Evolutionary conservation across 2,113 vertebrate species (phyloP).

Genomic region (Laterallus jamaicensis): DNA sequence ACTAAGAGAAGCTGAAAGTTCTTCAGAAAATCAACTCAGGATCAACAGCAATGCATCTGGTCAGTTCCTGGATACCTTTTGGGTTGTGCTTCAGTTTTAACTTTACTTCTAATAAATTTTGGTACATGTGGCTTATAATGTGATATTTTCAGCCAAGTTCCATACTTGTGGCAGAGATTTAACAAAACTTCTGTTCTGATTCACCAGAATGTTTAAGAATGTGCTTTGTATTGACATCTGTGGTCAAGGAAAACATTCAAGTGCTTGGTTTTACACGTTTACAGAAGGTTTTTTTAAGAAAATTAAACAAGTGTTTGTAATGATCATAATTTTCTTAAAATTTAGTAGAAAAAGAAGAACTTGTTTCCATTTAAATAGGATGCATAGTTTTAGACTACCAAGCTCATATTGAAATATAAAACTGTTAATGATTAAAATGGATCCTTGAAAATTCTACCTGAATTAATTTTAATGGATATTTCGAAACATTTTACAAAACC

Average conservation of each 20-base stretch:
- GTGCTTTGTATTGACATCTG: background rate
- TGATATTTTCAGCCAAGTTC: background rate
- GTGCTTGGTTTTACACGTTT: background rate
- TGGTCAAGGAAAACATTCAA: background rate
- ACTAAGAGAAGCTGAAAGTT: background rate
- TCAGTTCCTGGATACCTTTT: background rate
- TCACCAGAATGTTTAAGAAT: background rate
- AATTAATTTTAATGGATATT: background rate
- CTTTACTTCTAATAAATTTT: background rate
- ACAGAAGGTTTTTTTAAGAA: background rate
- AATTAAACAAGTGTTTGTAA: background rate
- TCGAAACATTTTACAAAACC: background rate
- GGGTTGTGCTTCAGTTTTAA: background rate
- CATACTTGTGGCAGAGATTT: background rate
- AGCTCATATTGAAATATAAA: background rate
- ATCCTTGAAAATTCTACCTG: background rate
- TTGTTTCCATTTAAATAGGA: background rate
- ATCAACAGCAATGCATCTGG: accelerated
- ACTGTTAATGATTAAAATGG: background rate
- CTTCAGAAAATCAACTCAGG: background rate
- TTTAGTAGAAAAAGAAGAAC: background rate
- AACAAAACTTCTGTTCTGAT: background rate
- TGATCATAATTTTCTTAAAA: background rate
- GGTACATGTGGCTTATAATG: background rate
- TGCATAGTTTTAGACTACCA: background rate